These are phyloP conservation scores for Pocota personata DNA, from an alignment of 2,888 invertebrate species.

Conservation along the genomic window DNA sequence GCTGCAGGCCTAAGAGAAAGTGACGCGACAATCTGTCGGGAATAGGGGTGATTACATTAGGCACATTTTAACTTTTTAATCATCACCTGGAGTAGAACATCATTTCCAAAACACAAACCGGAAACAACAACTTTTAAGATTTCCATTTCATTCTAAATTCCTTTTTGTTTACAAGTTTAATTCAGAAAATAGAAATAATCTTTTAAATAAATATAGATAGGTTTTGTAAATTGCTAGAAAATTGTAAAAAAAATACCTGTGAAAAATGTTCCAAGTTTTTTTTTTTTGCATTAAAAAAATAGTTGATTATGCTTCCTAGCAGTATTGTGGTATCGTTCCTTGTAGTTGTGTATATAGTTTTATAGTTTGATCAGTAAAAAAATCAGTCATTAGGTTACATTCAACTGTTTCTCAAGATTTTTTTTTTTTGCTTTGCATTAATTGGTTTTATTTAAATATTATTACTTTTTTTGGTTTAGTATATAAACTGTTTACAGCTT, in stretches of 20 bases:
- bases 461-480: constrained; percentile 13
- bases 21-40: too few relatives aligned
- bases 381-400: constrained; percentile 74
- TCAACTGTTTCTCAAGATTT: constrained; percentile 69
- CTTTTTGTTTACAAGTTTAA: not conserved
- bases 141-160: not conserved
- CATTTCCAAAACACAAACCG: constrained; percentile 15
- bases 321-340: constrained; percentile 71
- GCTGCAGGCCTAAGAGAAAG: too few relatives aligned
- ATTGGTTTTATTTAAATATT: constrained; percentile 20
- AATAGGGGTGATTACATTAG: too few relatives aligned
- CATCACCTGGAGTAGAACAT: not conserved
- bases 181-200: not conserved
- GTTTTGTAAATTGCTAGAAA: constrained; percentile 32
- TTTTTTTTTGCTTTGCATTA: constrained; percentile 31
- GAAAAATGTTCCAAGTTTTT: constrained; percentile 1
- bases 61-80: too few relatives aligned
- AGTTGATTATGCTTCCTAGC: constrained; percentile 69
- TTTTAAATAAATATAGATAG: not conserved
- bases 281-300: constrained; percentile 66
- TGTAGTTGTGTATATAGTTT: constrained; percentile 69
- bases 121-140: not conserved
- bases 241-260: constrained; percentile 45
- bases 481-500: constrained; percentile 36
- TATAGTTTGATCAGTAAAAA: constrained; percentile 72